Base-by-base conservation (phyloP, 1,140 invertebrate genomes). In the Zaprionus ornatus region DNA sequence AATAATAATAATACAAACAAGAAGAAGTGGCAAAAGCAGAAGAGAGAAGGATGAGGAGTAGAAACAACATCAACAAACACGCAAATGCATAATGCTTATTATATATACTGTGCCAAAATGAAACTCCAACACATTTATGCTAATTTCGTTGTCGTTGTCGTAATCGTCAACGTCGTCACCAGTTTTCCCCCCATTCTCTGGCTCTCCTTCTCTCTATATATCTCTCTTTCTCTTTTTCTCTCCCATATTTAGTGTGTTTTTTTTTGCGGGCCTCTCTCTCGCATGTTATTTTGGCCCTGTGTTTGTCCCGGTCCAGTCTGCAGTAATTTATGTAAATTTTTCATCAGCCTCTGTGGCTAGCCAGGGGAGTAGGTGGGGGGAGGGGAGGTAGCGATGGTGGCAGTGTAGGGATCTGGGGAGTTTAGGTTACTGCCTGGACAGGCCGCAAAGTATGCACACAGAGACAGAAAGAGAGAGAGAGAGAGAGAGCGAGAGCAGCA, bases 321-420 rank as follows among this genome's bases (percentile, higher is more conserved):
- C 60, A 75, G 73, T 75, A 75, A 75, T 75, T 75, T 75, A 75
- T 75, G 73, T 75, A 75, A 75, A 75, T 75, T 75, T 75, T 75
- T 75, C 73, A 75, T 75, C 73, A 75, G 60, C 68, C 60, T 64
- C 60, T 50, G 61, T 52, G 68, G 67, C 42, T 37, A 64, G 55
- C 61, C 59, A 25, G 70, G n/a, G n/a, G n/a, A 12, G 35, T 15
- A 50, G 4, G 1, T 55, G 3, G 9, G 10, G 4, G n/a, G 19
- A 17, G 15, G 27, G 12, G 45, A 19, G 10, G 12, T 17, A 1
- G 21, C 0, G 45, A 12, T 25, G 15, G 13, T 4, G 17, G 21
- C 2, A n/a, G 13, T 45, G 40, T 45, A 45, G 40, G 40, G 40
- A 45, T 45, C 45, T 21, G 35, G 50, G 21, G 25, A 63, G 63